These are phyloP conservation scores for Coremacera marginata DNA, from an alignment of 2,888 invertebrate genomes.

Conservation along the genomic window DNA sequence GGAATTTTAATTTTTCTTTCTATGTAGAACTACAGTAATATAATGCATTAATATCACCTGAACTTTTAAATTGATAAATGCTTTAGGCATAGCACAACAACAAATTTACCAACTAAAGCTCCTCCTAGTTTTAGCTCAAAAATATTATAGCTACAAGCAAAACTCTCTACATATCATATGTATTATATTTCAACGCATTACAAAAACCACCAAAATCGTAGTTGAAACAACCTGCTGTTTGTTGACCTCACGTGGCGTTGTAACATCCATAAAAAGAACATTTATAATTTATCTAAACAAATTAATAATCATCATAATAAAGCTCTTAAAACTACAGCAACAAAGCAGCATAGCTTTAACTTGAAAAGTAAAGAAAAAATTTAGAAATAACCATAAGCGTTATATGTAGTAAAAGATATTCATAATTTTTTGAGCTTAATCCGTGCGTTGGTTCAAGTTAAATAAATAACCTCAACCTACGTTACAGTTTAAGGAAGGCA, in stretches of 20 bases:
- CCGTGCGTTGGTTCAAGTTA: background rate
- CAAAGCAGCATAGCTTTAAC: background rate
- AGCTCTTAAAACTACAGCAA: background rate
- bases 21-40: no score
- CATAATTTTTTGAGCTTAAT: background rate
- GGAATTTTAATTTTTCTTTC: no score
- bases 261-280: background rate
- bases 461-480: slow-evolving; percentile 28
- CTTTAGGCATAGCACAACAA: no score
- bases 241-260: slow-evolving; percentile 1
- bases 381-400: background rate
- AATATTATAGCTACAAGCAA: no score
- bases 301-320: slow-evolving; percentile 15
- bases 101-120: no score
- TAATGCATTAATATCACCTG: no score
- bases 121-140: no score
- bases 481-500: slow-evolving; percentile 28
- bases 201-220: no score
- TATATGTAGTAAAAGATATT: no score
- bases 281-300: slow-evolving; percentile 6
- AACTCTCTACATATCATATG: no score
- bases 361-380: background rate
- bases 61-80: no score
- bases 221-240: background rate
- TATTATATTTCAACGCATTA: no score